Conservation (phyloP, 2,797 vertebrate genomes). For the Taeniopygia guttata region DNA sequence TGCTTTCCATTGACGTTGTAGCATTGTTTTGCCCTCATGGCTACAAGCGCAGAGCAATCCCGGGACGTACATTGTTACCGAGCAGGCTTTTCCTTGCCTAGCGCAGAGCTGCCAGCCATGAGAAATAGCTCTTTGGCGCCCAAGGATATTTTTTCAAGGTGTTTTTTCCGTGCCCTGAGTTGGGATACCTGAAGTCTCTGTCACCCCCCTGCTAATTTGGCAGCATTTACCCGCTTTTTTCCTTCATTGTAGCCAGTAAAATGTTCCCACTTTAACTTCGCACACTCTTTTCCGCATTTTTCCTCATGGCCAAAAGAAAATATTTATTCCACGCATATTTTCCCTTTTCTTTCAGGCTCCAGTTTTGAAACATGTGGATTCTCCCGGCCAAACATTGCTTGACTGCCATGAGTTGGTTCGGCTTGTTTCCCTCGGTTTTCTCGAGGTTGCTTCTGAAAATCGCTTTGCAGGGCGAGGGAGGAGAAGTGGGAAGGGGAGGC, state of each 20-base stretch:
- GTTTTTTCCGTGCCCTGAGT: neutral
- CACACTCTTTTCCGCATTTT: slow-evolving; percentile 61
- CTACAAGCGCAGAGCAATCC: slow-evolving; percentile 42
- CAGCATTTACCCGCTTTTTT: neutral
- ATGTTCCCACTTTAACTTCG: slow-evolving; percentile 16
- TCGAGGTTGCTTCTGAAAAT: slow-evolving; percentile 31
- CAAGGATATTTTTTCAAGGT: neutral
- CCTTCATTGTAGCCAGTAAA: slow-evolving; percentile 52
- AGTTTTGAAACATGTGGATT: slow-evolving; percentile 39
- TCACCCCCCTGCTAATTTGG: neutral
- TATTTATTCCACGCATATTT: slow-evolving; percentile 74
- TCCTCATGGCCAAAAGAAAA: slow-evolving; percentile 72
- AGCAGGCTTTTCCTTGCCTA: slow-evolving; percentile 64
- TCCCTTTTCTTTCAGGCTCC: slow-evolving; percentile 45
- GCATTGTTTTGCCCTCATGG: slow-evolving; percentile 55
- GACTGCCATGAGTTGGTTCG: neutral
- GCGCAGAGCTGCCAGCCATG: slow-evolving; percentile 62
- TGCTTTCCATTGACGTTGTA: slow-evolving; percentile 52
- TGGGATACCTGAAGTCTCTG: neutral
- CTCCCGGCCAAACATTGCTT: neutral
- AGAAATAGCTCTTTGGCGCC: neutral
- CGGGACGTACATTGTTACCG: slow-evolving; percentile 50
- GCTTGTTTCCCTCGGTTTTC: neutral
- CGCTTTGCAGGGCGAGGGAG: neutral
- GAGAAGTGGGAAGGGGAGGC: slow-evolving; percentile 15